phyloP scores from a whole-genome alignment of 2,888 invertebrate species.

The Dusona sp. region DNA sequence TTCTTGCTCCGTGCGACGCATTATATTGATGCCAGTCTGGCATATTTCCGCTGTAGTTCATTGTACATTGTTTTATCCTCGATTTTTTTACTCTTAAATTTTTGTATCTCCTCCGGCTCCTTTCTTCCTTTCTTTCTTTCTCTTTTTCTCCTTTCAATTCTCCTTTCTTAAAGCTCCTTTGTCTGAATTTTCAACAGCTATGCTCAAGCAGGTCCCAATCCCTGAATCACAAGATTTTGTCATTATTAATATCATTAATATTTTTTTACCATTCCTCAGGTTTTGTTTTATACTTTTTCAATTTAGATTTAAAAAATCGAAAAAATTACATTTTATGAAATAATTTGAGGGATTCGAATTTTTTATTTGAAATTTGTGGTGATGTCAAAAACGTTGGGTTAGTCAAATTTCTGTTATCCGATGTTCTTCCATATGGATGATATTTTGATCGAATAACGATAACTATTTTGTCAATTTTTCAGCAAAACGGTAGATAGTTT shows the following conservation, averaged over 20 bases:
- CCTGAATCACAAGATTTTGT: conserved; percentile 16
- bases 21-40: conserved; percentile 84
- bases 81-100: neutral
- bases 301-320: neutral
- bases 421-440: no score
- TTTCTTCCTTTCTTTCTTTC: neutral
- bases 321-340: no score
- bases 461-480: no score
- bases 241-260: neutral
- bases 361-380: no score
- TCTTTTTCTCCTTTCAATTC: neutral
- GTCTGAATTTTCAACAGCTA: conserved; percentile 22
- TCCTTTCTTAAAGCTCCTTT: neutral
- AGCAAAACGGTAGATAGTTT: no score
- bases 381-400: no score
- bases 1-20: conserved; percentile 66
- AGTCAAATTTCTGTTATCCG: no score
- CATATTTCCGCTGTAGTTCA: conserved; percentile 83
- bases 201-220: conserved; percentile 44
- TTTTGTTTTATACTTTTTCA: neutral
- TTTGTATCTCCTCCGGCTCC: neutral
- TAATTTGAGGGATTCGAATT: no score
- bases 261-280: neutral
- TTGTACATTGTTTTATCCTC: conserved; percentile 79
- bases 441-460: no score